Evolutionary conservation across 2,113 vertebrate genomes (phyloP), one percentile per base, ranked within the genome.

Genomic region (rabbit (Oryctolagus cuniculus)): DNA sequence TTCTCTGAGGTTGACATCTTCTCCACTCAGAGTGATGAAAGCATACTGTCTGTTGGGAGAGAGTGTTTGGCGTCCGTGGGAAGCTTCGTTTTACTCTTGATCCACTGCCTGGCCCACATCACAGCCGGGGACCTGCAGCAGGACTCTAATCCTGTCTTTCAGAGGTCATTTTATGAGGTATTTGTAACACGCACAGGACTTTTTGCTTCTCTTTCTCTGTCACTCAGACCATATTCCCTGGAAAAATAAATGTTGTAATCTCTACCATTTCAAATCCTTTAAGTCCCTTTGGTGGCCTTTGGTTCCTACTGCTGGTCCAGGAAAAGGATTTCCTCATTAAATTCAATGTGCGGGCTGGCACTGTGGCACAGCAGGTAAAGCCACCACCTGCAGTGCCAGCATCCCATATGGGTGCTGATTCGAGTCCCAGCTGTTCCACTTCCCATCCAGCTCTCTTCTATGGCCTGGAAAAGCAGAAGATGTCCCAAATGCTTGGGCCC

Each of bases 101-200:
- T 99, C 9, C 99, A 99, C 96, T 99, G 99, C 93, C 86, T 98
- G 79, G 98, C 99, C 91, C 99, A 99, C 15, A 80, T 99, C 36
- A 16, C 97, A 49, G 89, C 98, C 0, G 91, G 97, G 2, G 97
- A 99, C 85, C 95, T 99, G 96, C 85, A 44, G 87, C 97, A 97
- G 0, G 98, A 99, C 94, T 95, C 96, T 90, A 98, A 34, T 58
- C 98, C 99, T 5, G 74, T 95, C 51, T 99, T 99, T 92, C 98
- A 98, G 81, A 98, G 98, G 58, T 93, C 98, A 34, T 99, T 99
- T 97, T 98, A 99, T 90, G 98, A 99, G 99, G 99, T 99, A 98
- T 61, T 93, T 86, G 55, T 85, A 73, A 93, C 29, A 73, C 17
- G 2, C 44, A 19, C 27, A 8, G 75, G 25, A 16, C 3, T 19